Evolutionary conservation across 2,888 invertebrate genomes (phyloP).

Genomic region (Meiosimyza decipiens): DNA sequence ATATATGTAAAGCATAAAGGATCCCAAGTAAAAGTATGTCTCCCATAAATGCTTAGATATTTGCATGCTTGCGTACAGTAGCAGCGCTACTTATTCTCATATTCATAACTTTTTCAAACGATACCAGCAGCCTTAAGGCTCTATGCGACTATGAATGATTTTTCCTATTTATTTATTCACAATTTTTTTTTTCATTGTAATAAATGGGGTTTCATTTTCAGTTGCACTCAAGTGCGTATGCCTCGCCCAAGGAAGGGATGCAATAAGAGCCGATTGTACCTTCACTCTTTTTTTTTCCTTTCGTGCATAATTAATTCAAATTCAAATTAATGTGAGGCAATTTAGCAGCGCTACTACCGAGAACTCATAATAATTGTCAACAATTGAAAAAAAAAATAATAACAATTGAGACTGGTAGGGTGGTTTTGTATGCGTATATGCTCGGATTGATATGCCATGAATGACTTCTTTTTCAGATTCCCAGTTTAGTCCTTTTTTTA

Average conservation of each 20-base stretch:
- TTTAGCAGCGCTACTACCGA: background rate
- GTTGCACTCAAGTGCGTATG: background rate
- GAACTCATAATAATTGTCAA: constrained; percentile 20
- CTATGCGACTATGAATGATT: no score
- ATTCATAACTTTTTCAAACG: no score
- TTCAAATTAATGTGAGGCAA: constrained; percentile 33
- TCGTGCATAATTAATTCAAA: constrained; percentile 31
- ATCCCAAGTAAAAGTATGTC: background rate
- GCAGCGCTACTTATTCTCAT: background rate
- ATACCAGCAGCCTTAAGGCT: no score
- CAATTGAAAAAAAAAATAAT: background rate
- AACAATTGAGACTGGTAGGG: background rate
- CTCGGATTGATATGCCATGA: no score
- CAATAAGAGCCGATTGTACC: background rate
- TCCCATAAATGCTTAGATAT: background rate
- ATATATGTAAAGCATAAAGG: background rate
- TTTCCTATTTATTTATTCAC: no score
- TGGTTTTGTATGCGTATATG: no score
- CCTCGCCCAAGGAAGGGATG: background rate
- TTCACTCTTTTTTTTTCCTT: background rate
- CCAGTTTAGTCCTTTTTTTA: background rate
- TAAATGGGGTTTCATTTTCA: background rate
- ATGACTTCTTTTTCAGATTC: no score
- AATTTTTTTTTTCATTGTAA: background rate
- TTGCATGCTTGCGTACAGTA: constrained; percentile 2